Conservation (phyloP, 2,113 vertebrate species). For the Pitta sordida region DNA sequence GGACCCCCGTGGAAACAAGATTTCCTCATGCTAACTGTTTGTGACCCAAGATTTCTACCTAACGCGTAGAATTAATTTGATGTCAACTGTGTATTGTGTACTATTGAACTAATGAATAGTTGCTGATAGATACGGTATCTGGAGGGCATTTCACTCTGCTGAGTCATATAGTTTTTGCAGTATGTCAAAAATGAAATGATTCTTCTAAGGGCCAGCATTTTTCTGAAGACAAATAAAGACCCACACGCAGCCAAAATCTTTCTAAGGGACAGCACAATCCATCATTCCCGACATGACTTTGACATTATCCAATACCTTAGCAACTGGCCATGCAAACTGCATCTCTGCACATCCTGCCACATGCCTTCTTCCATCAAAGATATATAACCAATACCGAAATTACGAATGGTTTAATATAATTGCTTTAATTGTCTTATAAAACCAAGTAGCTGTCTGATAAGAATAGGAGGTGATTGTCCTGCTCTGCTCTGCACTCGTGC, state of each 20-base stretch:
- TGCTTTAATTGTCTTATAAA: not conserved
- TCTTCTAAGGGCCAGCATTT: slow-evolving; percentile 44
- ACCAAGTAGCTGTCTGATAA: not conserved
- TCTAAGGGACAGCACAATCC: not conserved
- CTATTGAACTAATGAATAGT: not conserved
- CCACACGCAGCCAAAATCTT: not conserved
- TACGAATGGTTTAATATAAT: not conserved
- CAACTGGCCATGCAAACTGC: not conserved
- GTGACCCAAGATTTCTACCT: not conserved
- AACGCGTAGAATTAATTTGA: not conserved
- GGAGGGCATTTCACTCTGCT: not conserved
- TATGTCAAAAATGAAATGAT: slow-evolving; percentile 39
- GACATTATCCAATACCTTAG: not conserved
- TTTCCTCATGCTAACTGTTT: not conserved
- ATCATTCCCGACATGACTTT: not conserved
- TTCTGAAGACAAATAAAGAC: slow-evolving; percentile 19
- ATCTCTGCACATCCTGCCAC: not conserved
- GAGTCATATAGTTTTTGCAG: slow-evolving; percentile 18
- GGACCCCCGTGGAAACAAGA: not conserved
- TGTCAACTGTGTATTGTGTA: not conserved
- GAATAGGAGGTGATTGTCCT: not conserved
- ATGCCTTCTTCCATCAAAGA: not conserved
- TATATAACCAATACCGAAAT: not conserved
- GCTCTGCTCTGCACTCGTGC: not conserved
- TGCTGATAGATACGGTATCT: not conserved